These are phyloP conservation scores for Halisarca cf. caerulea DNA, from an alignment of 37 sponge, comb jelly and placozoan genomes.

Conservation along the genomic window DNA sequence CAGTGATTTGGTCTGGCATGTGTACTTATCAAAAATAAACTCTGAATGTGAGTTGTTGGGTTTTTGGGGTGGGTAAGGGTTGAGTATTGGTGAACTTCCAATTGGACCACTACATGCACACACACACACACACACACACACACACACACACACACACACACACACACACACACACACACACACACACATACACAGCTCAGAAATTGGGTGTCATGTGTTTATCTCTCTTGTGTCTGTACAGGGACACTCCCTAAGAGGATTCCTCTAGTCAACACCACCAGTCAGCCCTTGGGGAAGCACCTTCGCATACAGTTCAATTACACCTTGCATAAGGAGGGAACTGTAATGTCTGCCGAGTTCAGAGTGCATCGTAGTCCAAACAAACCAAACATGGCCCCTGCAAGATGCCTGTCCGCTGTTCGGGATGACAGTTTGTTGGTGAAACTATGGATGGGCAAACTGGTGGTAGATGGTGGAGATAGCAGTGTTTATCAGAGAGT, in stretches of 20 bases:
- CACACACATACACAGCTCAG: no score
- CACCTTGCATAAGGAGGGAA: background rate
- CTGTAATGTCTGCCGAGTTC: slow-evolving; percentile 9
- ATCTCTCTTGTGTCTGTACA: no score
- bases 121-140: no score
- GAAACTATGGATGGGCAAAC: background rate
- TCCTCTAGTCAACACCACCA: background rate
- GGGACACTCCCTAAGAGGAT: background rate
- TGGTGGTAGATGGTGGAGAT: background rate
- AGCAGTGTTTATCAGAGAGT: background rate
- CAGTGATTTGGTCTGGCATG: no score
- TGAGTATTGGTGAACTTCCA: no score
- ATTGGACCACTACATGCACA: no score
- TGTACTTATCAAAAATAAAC: no score
- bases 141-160: no score
- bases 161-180: no score
- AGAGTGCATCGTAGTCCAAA: background rate
- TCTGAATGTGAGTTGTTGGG: no score
- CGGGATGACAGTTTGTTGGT: background rate
- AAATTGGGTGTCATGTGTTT: no score
- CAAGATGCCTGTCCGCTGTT: background rate
- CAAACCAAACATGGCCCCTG: background rate
- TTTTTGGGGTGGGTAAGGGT: no score
- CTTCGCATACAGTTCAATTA: background rate
- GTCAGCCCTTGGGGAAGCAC: background rate